Base-by-base conservation (phyloP, 2,888 invertebrate species). In the Scaptomyza parva region DNA sequence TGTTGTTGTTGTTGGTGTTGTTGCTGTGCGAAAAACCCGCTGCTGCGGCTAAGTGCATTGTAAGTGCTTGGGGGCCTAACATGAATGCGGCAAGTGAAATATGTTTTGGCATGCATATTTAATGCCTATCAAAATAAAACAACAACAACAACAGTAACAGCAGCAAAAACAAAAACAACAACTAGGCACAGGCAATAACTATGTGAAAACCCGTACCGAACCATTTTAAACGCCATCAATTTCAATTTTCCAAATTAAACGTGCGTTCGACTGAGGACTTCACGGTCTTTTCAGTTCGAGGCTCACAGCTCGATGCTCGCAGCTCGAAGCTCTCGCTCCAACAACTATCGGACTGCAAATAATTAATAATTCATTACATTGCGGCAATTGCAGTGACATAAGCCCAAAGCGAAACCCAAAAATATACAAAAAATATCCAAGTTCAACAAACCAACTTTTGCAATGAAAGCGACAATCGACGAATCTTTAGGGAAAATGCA, bases 311-410 rank as follows among this genome's bases (percentile, higher is more conserved):
- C 18, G 18, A 18, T 30, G 28, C 47, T 14, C n/a, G n/a, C 44
- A 47, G 47, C 47, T 47, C 18, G 18, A 18, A 47, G 28, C 47
- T 14, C n/a, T 47, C 30, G 30, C n/a, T 30, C 6, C 58, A 26
- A 43, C 58, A 26, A 43, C 58, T 26, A 30, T 26, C 30, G 35
- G 35, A 22, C 41, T 24, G 17, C 17, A 35, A 41, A 35, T 77
- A 75, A 81, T 83, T 78, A 83, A 81, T 83, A 83, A 84, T 78
- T 84, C 78, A 83, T 84, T 81, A 70, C 76, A 68, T 61, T 76
- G 74, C 54, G 64, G 68, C 58, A 54, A 58, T 28, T 57, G 70
- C 80, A 84, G 68, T 83, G 85, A 83, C 82, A 83, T 83, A 83
- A 83, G 82, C 70, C 76, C 62, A 73, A 69, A 73, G 79, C 79